phyloP scores from a whole-genome alignment of 1,140 invertebrate genomes.

The Magallana angulata region DNA sequence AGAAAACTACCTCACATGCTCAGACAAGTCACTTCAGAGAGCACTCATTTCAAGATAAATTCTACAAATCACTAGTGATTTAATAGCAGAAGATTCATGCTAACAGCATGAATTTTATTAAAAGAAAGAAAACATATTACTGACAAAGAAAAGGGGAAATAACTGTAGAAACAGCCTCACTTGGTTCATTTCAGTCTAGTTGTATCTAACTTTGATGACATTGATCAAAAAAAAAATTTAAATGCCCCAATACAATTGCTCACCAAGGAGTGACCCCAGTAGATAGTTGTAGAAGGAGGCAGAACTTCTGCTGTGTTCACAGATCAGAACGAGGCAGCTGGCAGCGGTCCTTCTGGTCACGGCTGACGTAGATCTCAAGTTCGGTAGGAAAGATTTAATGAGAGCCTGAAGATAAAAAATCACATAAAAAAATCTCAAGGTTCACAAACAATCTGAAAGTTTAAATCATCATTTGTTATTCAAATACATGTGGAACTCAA shows the following conservation, averaged over 20 bases:
- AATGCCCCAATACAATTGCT: slow-evolving; percentile 22
- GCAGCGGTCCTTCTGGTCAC: slow-evolving; percentile 84
- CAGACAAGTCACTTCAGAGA: too few species aligned
- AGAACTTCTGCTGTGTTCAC: slow-evolving; percentile 84
- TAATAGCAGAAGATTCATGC: too few species aligned
- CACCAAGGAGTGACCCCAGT: slow-evolving; percentile 80
- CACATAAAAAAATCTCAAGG: background rate
- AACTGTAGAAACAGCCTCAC: too few species aligned
- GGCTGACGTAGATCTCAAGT: slow-evolving; percentile 83
- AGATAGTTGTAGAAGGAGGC: slow-evolving; percentile 83
- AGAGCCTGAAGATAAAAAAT: slow-evolving; percentile 80
- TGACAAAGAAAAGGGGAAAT: too few species aligned
- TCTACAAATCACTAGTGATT: too few species aligned
- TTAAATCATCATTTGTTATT: background rate
- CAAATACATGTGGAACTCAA: background rate
- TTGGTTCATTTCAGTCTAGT: too few species aligned
- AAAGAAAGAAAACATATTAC: too few species aligned
- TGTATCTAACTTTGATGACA: too few species aligned
- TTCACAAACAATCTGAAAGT: background rate
- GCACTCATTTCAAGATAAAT: too few species aligned
- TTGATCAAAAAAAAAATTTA: too few species aligned
- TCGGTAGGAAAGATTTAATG: slow-evolving; percentile 85
- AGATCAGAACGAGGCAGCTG: slow-evolving; percentile 84
- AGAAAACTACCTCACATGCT: too few species aligned
- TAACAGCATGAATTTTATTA: too few species aligned